Conservation (phyloP, 2,113 vertebrate species). For the Gymnobelideus leadbeateri region DNA sequence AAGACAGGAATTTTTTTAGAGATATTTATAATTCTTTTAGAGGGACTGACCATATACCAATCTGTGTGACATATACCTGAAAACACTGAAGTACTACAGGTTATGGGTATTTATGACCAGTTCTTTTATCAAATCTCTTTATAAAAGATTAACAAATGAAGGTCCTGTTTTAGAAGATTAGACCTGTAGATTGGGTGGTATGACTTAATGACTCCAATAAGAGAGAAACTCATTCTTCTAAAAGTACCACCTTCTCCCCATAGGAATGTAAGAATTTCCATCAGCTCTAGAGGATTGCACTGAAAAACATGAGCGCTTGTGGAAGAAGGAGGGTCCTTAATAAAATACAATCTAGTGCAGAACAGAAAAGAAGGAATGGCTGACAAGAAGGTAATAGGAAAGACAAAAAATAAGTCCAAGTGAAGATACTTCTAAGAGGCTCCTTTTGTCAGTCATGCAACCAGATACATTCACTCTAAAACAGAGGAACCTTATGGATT, state of each 20-base stretch:
- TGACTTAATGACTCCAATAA: not conserved
- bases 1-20: not conserved
- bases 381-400: not conserved
- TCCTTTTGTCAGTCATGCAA: not conserved
- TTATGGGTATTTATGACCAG: not conserved
- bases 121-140: conserved; percentile 50
- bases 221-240: not conserved
- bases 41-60: not conserved
- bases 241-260: not conserved
- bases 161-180: conserved; percentile 21
- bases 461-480: not conserved
- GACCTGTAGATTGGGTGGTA: conserved; percentile 18
- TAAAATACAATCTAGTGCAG: not conserved
- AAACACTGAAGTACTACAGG: not conserved
- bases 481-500: not conserved
- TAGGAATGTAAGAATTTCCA: not conserved
- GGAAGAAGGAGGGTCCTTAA: not conserved
- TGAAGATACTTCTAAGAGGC: not conserved
- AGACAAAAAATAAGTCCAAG: not conserved
- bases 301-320: not conserved
- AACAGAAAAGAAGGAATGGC: not conserved
- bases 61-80: not conserved
- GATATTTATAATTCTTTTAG: not conserved
- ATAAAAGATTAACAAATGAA: conserved; percentile 38
- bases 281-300: not conserved